Base-by-base conservation (phyloP, 2,888 invertebrate genomes). In the Caenorhabditis wallacei region DNA sequence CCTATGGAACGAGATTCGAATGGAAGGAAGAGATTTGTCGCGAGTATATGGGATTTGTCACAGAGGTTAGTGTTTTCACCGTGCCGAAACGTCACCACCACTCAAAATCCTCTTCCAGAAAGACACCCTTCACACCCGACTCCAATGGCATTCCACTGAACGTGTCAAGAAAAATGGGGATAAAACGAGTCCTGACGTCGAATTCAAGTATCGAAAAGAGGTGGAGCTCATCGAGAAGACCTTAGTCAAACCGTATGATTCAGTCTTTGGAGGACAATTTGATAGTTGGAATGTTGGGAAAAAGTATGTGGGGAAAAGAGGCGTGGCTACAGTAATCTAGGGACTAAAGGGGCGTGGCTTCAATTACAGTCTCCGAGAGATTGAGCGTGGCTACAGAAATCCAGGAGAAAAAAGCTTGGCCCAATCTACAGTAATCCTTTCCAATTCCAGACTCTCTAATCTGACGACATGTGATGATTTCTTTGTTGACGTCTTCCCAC, bases 21-120 rank as follows among this genome's bases (percentile, higher is more conserved):
- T 85, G 88, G 63, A 91, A 91, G 59, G 91, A 91, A 48, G 91
- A 91, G 54, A 87, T 91, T 16, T 91, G 91, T 76, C 80, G 90
- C 70, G 88, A 88, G 20, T 86, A 81, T 66, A 76, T 85, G 8
- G 74, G 86, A 22, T 84, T 83, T 24, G 66, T 88, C 30, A 75
- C 87, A 22, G 81, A 86, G 71, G 64, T 78, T 22, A 61, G 70
- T 56, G 51, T 13, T 10, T 4, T 13, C 40, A 35, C 35, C 35
- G 4, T 10, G 10, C 35, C 4, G 10, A 10, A 35, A 4, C 35
- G 4, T 7, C 35, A 35, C 5, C 10, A 35, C 35, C 35, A 30
- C 8, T 16, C 30, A 16, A 30, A 56, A 56, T 37, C 35, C 18
- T 30, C 20, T 57, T 66, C 1, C 54, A 83, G 83, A 70, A 57